Evolutionary conservation across 2,888 invertebrate species (phyloP), one percentile per base, ranked within the genome.

Genomic region (Chirona hameri): DNA sequence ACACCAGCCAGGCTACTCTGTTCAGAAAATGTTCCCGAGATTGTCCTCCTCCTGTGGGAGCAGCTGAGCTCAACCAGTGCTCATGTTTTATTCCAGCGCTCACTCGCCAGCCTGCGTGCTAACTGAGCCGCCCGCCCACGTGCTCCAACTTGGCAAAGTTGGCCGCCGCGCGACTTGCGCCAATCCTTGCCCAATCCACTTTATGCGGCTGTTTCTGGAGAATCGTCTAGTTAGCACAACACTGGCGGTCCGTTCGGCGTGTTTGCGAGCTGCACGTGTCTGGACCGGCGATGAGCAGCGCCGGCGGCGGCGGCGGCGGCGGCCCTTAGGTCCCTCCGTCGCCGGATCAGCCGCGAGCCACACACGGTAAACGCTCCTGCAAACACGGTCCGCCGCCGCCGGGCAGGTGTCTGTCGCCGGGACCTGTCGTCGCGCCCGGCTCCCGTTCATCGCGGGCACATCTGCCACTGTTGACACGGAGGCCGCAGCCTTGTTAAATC

Each of bases 191-290:
- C 39, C 76, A 76, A 76, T 76, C 76, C 76, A 76, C 46, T 76
- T 76, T 76, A 76, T 76, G 76, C 21, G 24, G 76, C 76, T 76
- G 76, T 27, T 76, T 39, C 39, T 46, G 76, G 76, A 76, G 39
- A 76, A 76, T 76, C 76, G 39, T 76, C 76, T 46, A 76, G 46
- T 76, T 76, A 76, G 76, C 76, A 76, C 76, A 76, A 76, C 76
- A 76, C 76, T 76, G 76, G 76, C 76, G 39, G 76, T 15, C 76
- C 76, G 39, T 76, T 76, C 76, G 76, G 76, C 76, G 18, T 76
- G 76, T 76, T 76, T 76, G 76, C 46, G 76, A 76, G 46, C 24
- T 9, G 46, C 9, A 46, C 76, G 76, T 76, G 76, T 24, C 39
- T 24, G 12, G 76, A 21, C 76, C 21, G 24, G 18, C 12, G 46